These are phyloP conservation scores for Leucoptera coffeella DNA, from an alignment of 2,888 invertebrate species.

Conservation along the genomic window DNA sequence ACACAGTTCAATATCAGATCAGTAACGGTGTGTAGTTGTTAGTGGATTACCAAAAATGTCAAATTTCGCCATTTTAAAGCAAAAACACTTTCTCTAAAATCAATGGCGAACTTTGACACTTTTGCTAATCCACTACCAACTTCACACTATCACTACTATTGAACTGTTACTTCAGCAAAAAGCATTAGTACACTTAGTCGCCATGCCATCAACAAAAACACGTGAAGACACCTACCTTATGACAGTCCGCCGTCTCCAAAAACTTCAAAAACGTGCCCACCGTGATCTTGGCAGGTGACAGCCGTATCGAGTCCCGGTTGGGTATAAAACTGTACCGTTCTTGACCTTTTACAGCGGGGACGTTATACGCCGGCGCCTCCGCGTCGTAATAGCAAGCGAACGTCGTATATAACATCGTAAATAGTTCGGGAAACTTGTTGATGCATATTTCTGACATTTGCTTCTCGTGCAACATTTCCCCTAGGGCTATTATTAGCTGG, in stretches of 20 bases:
- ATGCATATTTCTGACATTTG: constrained; percentile 51
- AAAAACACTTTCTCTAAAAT: too few relatives aligned
- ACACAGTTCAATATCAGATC: too few relatives aligned
- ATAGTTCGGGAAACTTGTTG: constrained; percentile 64
- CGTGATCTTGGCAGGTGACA: constrained; percentile 59
- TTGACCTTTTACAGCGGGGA: constrained; percentile 16
- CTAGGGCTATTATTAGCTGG: constrained; percentile 63
- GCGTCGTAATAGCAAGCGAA: constrained; percentile 69
- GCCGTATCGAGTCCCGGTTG: constrained; percentile 59
- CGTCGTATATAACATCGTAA: constrained; percentile 64
- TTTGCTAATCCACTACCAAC: too few relatives aligned
- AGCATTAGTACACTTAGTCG: too few relatives aligned
- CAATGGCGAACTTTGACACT: too few relatives aligned
- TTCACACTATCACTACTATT: too few relatives aligned
- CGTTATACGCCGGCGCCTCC: constrained; percentile 56
- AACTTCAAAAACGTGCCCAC: constrained; percentile 60
- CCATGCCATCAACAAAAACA: too few relatives aligned
- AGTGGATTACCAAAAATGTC: too few relatives aligned
- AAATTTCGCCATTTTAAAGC: too few relatives aligned
- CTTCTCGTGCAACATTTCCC: constrained; percentile 58
- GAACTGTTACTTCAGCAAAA: too few relatives aligned
- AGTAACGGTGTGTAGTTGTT: too few relatives aligned
- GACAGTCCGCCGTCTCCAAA: constrained; percentile 58
- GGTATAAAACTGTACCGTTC: constrained; percentile 59
- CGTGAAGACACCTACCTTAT: constrained; percentile 32